Evolutionary conservation across 1,140 invertebrate species (phyloP).

Genomic region (Platorchestia sp.): DNA sequence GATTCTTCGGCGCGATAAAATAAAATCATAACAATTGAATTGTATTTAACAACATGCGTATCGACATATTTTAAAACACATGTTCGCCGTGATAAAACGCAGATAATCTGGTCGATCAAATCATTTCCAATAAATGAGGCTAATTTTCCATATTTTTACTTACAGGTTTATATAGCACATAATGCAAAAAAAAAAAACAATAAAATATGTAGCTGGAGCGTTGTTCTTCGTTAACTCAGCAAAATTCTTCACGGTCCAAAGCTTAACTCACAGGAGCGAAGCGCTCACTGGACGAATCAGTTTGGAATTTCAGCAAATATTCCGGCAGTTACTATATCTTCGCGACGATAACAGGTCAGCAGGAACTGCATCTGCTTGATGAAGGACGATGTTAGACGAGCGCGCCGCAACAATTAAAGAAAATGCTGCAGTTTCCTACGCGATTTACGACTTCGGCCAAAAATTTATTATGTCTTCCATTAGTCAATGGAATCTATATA

Average conservation of each 20-base stretch:
- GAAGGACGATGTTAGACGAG: not conserved
- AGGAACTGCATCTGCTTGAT: not conserved
- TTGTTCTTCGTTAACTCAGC: not conserved
- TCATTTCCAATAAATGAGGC: not conserved
- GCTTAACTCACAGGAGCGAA: not conserved
- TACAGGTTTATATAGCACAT: no score
- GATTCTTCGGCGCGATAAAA: no score
- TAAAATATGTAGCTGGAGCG: not conserved
- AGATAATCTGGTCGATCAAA: not conserved
- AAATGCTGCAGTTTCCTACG: not conserved
- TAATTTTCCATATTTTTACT: no score
- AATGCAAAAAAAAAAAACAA: not conserved
- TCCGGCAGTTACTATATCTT: not conserved
- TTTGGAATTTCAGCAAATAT: not conserved
- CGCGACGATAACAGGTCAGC: not conserved
- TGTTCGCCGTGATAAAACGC: no score
- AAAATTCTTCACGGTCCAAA: not conserved
- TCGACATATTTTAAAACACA: no score
- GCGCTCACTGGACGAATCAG: not conserved
- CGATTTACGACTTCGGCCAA: not conserved
- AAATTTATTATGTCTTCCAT: not conserved
- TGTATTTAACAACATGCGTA: no score
- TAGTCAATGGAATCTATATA: slow-evolving; percentile 1
- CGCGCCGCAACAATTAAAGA: not conserved
- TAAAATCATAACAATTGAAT: no score